These are phyloP conservation scores for Dascillus cervinus DNA, from an alignment of 2,888 invertebrate species.

Conservation along the genomic window DNA sequence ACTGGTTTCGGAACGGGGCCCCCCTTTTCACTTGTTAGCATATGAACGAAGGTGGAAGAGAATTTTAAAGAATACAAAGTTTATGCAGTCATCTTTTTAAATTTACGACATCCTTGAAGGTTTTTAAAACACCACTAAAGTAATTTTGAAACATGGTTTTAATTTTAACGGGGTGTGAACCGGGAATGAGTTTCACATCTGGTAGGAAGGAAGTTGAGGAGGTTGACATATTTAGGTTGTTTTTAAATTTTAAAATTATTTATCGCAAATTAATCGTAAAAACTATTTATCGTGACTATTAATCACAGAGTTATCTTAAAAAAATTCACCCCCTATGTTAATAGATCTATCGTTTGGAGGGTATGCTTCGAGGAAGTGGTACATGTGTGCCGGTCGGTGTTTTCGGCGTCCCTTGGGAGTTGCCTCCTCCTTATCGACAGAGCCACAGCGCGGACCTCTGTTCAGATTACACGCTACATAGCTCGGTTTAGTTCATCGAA, in stretches of 20 bases:
- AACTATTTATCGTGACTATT: no score
- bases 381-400: conserved; percentile 40
- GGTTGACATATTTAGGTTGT: conserved; percentile 18
- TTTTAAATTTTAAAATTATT: no score
- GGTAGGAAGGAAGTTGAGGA: conserved; percentile 15
- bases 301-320: no score
- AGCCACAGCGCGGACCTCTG: conserved; percentile 36
- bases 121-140: conserved; percentile 41
- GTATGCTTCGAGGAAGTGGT: conserved; percentile 39
- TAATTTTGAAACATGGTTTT: conserved; percentile 44
- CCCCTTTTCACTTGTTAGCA: conserved; percentile 19
- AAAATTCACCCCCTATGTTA: conserved; percentile 34
- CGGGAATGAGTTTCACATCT: conserved; percentile 15
- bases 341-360: conserved; percentile 30
- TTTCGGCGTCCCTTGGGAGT: conserved; percentile 35
- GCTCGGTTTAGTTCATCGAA: conserved; percentile 35
- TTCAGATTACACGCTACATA: conserved; percentile 41
- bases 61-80: conserved; percentile 36
- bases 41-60: conserved; percentile 24
- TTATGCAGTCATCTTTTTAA: conserved; percentile 42
- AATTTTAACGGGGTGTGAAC: conserved; percentile 36
- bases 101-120: conserved; percentile 41
- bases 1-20: conserved; percentile 26
- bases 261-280: no score
- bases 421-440: conserved; percentile 39